phyloP scores from a whole-genome alignment of 35 echinoderm and acorn worm genomes.

The Ophioderma brevispina region DNA sequence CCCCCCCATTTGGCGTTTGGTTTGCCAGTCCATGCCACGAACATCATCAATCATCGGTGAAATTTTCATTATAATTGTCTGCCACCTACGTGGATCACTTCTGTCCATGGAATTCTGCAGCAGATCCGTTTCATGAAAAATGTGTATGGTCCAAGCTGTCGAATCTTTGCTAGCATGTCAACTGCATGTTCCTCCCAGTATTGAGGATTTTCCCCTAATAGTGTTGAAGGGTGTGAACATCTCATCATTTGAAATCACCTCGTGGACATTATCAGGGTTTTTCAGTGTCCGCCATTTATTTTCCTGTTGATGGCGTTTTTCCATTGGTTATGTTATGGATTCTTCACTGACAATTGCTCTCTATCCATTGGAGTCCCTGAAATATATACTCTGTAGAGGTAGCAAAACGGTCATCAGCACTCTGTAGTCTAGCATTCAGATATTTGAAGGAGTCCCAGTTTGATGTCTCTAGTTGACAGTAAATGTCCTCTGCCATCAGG shows the following conservation, averaged over 20 bases:
- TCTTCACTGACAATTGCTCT: neutral
- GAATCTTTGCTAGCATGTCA: constrained; percentile 11
- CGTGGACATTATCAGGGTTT: neutral
- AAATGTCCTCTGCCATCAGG: neutral
- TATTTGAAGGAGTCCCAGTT: neutral
- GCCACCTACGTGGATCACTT: neutral
- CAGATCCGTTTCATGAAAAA: neutral
- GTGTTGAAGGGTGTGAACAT: constrained; percentile 9
- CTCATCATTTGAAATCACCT: neutral
- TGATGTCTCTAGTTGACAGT: neutral
- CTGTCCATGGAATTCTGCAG: constrained; percentile 20
- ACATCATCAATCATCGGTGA: neutral
- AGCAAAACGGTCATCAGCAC: constrained; percentile 9
- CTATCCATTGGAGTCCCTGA: neutral
- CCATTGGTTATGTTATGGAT: neutral
- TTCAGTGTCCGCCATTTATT: neutral
- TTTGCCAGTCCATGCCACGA: neutral
- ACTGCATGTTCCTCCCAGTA: neutral
- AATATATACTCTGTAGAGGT: neutral
- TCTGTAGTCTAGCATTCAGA: neutral
- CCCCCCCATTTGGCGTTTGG: neutral
- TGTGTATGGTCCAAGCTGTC: neutral
- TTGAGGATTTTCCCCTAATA: constrained; percentile 1
- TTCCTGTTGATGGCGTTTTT: neutral
- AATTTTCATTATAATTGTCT: neutral